phyloP scores from a whole-genome alignment of 2,888 invertebrate species.

The Lithophane semibrunnea region DNA sequence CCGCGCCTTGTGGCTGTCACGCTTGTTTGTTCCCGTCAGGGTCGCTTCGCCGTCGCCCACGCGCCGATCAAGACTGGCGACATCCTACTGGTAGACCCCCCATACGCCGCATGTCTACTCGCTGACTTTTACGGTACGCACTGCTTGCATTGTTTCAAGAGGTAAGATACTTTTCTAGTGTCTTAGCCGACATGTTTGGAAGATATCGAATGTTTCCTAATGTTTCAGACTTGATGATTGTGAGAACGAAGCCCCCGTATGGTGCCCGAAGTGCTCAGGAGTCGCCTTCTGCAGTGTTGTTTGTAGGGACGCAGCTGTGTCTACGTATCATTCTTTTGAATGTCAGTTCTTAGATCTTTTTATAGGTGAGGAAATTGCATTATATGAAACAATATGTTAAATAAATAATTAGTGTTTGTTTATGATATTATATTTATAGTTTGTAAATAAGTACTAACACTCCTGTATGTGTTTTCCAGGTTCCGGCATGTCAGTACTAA shows the following conservation, averaged over 20 bases:
- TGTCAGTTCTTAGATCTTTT: slow-evolving; percentile 94
- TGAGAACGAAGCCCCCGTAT: slow-evolving; percentile 90
- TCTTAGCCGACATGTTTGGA: background rate
- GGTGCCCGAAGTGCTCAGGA: slow-evolving; percentile 93
- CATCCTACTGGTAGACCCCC: slow-evolving; percentile 92
- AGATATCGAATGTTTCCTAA: background rate
- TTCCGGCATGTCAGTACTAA: slow-evolving; percentile 95
- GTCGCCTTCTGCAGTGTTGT: slow-evolving; percentile 93
- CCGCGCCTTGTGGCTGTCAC: slow-evolving; percentile 25
- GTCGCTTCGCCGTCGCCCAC: slow-evolving; percentile 93
- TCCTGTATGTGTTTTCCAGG: slow-evolving; percentile 78
- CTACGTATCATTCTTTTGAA: slow-evolving; percentile 93
- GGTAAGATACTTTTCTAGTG: slow-evolving; percentile 83
- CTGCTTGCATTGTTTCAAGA: slow-evolving; percentile 94
- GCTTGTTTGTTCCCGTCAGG: slow-evolving; percentile 78
- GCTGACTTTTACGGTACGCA: slow-evolving; percentile 94
- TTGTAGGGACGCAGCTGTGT: slow-evolving; percentile 92
- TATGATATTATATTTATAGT: too few relatives aligned
- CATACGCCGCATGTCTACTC: slow-evolving; percentile 93
- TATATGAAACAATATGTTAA: background rate
- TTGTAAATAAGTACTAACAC: background rate
- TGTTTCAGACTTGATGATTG: slow-evolving; percentile 77
- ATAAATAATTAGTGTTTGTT: background rate
- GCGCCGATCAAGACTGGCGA: slow-evolving; percentile 92
- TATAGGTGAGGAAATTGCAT: slow-evolving; percentile 88